Conservation (phyloP, 2,113 vertebrate genomes). For the Acinonyx jubatus region DNA sequence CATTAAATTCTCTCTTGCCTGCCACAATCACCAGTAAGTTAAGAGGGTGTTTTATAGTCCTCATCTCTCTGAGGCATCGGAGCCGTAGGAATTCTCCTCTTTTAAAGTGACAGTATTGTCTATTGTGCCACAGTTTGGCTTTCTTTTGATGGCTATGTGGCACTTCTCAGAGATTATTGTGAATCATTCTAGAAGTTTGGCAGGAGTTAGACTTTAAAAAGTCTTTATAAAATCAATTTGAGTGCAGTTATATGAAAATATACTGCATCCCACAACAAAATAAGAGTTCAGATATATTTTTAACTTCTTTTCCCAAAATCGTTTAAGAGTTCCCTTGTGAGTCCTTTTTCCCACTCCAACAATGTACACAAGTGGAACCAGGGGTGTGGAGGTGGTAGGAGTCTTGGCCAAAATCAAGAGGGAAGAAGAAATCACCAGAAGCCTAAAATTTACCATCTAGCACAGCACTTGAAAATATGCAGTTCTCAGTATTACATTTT, state of each 20-base stretch:
- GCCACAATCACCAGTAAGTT: not conserved
- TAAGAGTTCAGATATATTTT: not conserved
- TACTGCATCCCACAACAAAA: not conserved
- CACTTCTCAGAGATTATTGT: not conserved
- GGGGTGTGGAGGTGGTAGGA: not conserved
- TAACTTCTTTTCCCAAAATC: constrained; percentile 9
- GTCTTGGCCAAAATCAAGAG: not conserved
- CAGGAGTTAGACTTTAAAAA: not conserved
- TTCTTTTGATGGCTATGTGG: not conserved
- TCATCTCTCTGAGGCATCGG: not conserved
- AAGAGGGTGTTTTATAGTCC: not conserved
- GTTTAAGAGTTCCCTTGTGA: not conserved
- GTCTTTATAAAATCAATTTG: constrained; percentile 9
- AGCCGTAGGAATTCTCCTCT: not conserved
- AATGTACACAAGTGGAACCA: not conserved
- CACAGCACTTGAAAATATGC: not conserved
- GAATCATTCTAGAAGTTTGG: constrained; percentile 24
- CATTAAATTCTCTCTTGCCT: not conserved
- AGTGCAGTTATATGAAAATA: constrained; percentile 1
- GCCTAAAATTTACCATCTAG: not conserved
- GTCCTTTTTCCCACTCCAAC: not conserved
- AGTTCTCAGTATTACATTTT: not conserved
- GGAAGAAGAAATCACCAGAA: not conserved
- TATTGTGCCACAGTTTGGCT: not conserved
- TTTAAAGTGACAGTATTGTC: not conserved